A percentile compares a stretch with the other conserved stretches of the same genome.
Conservation (phyloP, 2,113 vertebrate species). For the Odocoileus hemionus region DNA sequence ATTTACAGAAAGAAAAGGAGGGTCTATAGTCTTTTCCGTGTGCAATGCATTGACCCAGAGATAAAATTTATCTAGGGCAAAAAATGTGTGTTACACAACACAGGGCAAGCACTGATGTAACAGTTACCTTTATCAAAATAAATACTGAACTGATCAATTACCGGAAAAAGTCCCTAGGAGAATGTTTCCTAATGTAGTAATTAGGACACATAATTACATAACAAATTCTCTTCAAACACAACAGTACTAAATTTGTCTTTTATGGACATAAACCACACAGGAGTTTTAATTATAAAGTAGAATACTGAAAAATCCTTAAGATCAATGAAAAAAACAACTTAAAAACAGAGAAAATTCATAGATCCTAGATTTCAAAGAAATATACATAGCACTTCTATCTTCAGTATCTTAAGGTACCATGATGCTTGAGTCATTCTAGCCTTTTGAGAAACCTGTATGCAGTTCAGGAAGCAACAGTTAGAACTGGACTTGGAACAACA, state of each 20-base stretch:
- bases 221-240: neutral
- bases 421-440: neutral
- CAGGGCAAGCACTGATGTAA: neutral
- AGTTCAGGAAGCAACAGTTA: too few relatives aligned
- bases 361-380: neutral
- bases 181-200: neutral
- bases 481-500: too few relatives aligned
- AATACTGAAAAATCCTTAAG: neutral
- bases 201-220: neutral
- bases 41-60: neutral
- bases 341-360: neutral
- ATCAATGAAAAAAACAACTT: neutral
- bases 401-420: neutral
- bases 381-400: neutral
- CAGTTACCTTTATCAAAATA: conserved; percentile 1
- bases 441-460: too few relatives aligned
- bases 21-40: neutral
- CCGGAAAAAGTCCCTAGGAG: neutral
- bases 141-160: neutral
- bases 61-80: neutral
- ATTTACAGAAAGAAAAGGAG: neutral
- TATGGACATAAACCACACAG: neutral
- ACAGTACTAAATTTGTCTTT: conserved; percentile 20
- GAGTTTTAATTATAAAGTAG: neutral
- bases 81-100: neutral